Evolutionary conservation across 2,888 invertebrate species (phyloP).

Genomic region (Chrysodeixis includens): DNA sequence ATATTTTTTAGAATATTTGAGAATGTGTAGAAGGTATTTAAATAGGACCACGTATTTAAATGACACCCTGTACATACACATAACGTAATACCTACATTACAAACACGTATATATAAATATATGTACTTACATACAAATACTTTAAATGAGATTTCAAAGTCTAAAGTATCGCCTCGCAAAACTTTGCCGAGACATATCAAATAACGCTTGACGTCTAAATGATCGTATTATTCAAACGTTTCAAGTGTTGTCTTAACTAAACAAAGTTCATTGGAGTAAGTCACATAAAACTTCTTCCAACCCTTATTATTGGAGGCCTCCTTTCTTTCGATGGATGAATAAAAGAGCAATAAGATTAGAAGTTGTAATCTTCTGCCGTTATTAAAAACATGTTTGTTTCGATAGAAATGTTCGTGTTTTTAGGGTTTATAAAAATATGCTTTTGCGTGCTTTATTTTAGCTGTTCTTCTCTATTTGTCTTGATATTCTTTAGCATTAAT

Average conservation of each 20-base stretch:
- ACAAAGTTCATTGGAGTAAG: conserved; percentile 6
- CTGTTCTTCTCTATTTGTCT: too few relatives aligned
- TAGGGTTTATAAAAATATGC: too few relatives aligned
- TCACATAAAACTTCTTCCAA: neutral
- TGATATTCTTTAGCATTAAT: too few relatives aligned
- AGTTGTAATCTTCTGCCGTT: neutral
- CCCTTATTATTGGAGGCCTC: conserved; percentile 1
- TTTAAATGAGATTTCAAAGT: neutral
- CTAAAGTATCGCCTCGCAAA: neutral
- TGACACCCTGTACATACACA: too few relatives aligned
- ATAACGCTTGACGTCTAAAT: conserved; percentile 3
- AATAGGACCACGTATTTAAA: too few relatives aligned
- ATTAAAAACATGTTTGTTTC: neutral
- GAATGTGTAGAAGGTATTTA: too few relatives aligned
- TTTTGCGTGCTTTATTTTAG: too few relatives aligned
- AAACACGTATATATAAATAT: too few relatives aligned
- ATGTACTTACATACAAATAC: neutral
- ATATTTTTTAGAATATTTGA: too few relatives aligned
- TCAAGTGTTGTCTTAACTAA: conserved; percentile 5
- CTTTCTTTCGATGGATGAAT: neutral
- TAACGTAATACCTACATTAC: too few relatives aligned
- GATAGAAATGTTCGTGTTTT: too few relatives aligned
- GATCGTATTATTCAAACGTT: conserved; percentile 4
- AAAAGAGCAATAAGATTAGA: conserved; percentile 1
- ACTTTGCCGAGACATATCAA: neutral